phyloP scores from a whole-genome alignment of 2,113 vertebrate species.

The Hemichromis elongatus region DNA sequence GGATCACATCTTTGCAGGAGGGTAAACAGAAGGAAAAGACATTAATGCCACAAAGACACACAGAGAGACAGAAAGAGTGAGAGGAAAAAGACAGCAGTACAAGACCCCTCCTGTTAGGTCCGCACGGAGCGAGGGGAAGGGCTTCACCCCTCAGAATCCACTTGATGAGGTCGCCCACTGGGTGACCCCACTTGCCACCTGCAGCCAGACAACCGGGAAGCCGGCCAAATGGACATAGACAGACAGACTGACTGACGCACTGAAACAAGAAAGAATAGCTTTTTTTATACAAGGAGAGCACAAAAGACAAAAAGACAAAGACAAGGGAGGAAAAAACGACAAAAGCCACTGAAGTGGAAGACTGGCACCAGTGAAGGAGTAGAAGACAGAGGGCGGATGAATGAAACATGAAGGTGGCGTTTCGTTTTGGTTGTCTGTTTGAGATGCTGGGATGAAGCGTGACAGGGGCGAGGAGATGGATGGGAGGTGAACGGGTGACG shows the following conservation, averaged over 20 bases:
- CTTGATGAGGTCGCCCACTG: constrained; percentile 65
- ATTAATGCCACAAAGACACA: constrained; percentile 42
- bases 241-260: constrained; percentile 71
- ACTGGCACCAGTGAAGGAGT: constrained; percentile 45
- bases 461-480: constrained; percentile 29
- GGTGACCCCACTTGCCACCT: constrained; percentile 53
- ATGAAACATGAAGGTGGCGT: constrained; percentile 62
- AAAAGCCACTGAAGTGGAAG: constrained; percentile 36
- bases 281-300: constrained; percentile 66
- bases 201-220: constrained; percentile 58
- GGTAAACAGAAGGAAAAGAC: constrained; percentile 36
- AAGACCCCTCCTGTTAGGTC: constrained; percentile 64
- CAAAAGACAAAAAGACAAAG: constrained; percentile 47
- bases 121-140: constrained; percentile 25
- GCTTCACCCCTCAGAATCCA: constrained; percentile 48
- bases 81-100: constrained; percentile 50
- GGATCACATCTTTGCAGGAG: constrained; percentile 41
- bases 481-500: constrained; percentile 30
- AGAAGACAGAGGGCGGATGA: constrained; percentile 39
- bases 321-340: constrained; percentile 32
- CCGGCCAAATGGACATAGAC: constrained; percentile 68
- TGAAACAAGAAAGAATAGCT: constrained; percentile 77
- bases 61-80: constrained; percentile 5
- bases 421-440: constrained; percentile 31
- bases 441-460: constrained; percentile 36